Evolutionary conservation across 2,113 vertebrate genomes (phyloP), one percentile per base, ranked within the genome.

Genomic region (Anarhynchus alexandrinus): DNA sequence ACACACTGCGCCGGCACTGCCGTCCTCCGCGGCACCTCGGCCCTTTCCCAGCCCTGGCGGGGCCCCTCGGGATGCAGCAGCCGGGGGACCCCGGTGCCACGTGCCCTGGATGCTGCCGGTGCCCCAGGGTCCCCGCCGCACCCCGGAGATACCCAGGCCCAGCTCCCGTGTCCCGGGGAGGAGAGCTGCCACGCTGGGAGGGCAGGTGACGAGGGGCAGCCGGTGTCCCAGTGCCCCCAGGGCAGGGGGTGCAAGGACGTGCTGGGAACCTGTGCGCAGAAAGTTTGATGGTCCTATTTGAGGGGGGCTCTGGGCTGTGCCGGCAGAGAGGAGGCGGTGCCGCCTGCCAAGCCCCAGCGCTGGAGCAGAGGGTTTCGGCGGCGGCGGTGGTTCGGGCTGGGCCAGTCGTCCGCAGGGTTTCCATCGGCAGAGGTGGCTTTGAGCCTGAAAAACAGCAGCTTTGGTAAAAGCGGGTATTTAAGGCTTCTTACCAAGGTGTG

Each of bases 11-110:
- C 52, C 3, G 40, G 62, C 5, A 2, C 52, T 15, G 52, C 36
- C 14, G 1, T 23, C 57, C 20, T 14, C 38, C 2, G 3, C 0
- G 3, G n/a, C 43, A n/a, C 4, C 51, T 49, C 5, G 0, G 23
- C 22, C 3, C 11, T 38, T 34, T 47, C 59, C 59, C 59, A 65
- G 34, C 27, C 58, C 70, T 47, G 3, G 5, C 5, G 23, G 34
- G 34, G 17, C 16, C 8, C 47, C 54, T 62, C 2, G 5, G 66
- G 66, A 47, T 12, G 23, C 65, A 10, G 25, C 6, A 1, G 43
- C 18, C 4, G 1, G 32, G 55, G 34, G 29, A 30, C 10, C 30
- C 10, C 29, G 2, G 38, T 43, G 45, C 45, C 45, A 18, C 17
- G n/a, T 58, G 52, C 40, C 43, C 11, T 3, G 49, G 49, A 49